Base-by-base conservation (phyloP, 2,888 invertebrate genomes). In the Synanthedon andrenaeformis region DNA sequence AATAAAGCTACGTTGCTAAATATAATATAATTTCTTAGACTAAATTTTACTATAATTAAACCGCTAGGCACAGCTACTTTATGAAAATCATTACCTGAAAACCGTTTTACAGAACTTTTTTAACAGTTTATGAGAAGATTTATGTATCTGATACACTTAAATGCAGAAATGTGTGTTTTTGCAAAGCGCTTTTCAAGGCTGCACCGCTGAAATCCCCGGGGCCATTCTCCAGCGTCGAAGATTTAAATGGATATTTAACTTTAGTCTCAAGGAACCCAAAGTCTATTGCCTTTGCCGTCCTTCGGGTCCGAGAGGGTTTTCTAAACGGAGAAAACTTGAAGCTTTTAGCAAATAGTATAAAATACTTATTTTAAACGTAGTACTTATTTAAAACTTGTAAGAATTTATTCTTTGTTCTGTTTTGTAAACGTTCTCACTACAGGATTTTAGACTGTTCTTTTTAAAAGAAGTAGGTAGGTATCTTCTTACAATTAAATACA, bases 241-340 rank as follows among this genome's bases (percentile, higher is more conserved):
- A 85, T 85, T 84, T 86, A 86, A 86, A 86, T 84, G 83, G 85
- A 85, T 86, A 86, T 84, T 85, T 83, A 86, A 86, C 82, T 84
- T 85, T 76, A 81, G 80, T 83, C 83, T 84, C 81, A 75, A 76
- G 78, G 73, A 81, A 79, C 79, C 80, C 69, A 76, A 79, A 83
- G 82, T 84, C 84, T 82, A 80, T 82, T 80, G 82, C 79, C 71
- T 79, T 71, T 72, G 69, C 70, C 71, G 72, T 76, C 73, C 67
- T 69, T 64, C 57, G 64, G 63, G 70, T 70, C 67, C 63, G 59
- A 64, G 61, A 61, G 66, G 70, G 76, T 77, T 77, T 75, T 66
- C 67, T 67, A 62, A 58, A 56, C 58, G 57, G 65, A 63, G 65
- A 72, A 75, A 79, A 82, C 79, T 84, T 71, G 67, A 73, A 78